Evolutionary conservation across 2,888 invertebrate genomes (phyloP).

Genomic region (Epinotia bilunana): DNA sequence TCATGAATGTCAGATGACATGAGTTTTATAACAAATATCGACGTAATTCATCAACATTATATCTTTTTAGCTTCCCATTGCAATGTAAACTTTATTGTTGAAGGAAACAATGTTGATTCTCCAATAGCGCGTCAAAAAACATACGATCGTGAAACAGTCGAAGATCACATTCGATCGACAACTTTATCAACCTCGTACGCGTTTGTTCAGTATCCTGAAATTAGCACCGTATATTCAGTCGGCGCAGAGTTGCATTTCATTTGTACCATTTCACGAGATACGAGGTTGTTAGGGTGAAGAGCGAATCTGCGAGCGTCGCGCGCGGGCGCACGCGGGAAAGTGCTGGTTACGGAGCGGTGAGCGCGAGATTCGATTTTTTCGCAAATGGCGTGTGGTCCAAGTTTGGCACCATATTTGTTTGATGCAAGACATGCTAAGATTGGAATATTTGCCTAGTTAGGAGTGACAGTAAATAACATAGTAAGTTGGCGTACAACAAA

Average conservation of each 20-base stretch:
- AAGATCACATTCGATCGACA: not conserved
- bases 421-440: not conserved
- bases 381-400: not conserved
- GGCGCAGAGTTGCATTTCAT: not conserved
- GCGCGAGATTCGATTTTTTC: slow-evolving; percentile 39
- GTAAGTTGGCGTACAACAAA: too few relatives aligned
- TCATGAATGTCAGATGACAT: slow-evolving; percentile 25
- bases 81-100: not conserved
- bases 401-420: not conserved
- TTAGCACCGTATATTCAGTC: not conserved
- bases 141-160: slow-evolving; percentile 7
- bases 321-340: slow-evolving; percentile 38
- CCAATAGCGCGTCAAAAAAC: not conserved
- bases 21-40: slow-evolving; percentile 23
- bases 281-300: slow-evolving; percentile 1
- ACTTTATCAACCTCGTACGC: not conserved
- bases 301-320: slow-evolving; percentile 24
- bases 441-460: not conserved
- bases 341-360: slow-evolving; percentile 36
- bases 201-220: not conserved
- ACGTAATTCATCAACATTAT: not conserved
- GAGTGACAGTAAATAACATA: not conserved
- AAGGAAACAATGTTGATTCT: not conserved
- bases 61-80: not conserved
- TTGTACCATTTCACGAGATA: not conserved